Base-by-base conservation (phyloP, 2,797 vertebrate species). In the Avahi laniger region DNA sequence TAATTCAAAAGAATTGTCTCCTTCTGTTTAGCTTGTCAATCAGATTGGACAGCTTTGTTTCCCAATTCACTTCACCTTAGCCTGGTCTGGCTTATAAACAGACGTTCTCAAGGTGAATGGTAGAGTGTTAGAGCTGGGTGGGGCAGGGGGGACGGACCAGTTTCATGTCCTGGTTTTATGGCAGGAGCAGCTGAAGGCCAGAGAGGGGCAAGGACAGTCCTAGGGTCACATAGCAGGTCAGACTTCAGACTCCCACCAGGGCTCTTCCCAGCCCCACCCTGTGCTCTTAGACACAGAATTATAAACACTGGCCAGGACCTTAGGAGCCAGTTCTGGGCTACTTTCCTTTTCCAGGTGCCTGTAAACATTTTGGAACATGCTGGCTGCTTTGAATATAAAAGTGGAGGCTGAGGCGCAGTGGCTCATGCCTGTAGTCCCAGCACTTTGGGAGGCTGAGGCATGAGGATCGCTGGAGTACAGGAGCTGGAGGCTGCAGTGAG, bases 331-430 rank as follows among this genome's bases (percentile, higher is more conserved):
- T 20, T 78, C 80, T 48, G 30, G n/a, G 78, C 33, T 15, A 20
- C 33, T 52, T 26, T 75, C 10, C 28, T 46, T 35, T 69, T 70
- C 83, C 59, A 33, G 26, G 43, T 90, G n/a, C 52, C 38, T n/a
- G 11, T 59, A 57, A 89, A 33, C 48, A 93, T 80, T 76, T 89
- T 61, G 30, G 52, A 96, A 59, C 59, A 67, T 0, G 2, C 86
- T 65, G 35, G 61, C 70, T 59, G 76, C 91, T 96, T 61, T 94
- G 82, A 76, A n/a, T 46, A 20, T 14, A 75, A 91, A 93, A 73
- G 35, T 0, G 7, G 63, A 67, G 63, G 63, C n/a, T 3, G 3
- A 35, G 63, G 63, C 4, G 33, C 33, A n/a, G 33, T 9, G 63
- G 30, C 61, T 15, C 28, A 33, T 18, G 14, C 33, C 63, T 65